phyloP scores from a whole-genome alignment of 1,140 invertebrate species.

The Dreissena polymorpha region DNA sequence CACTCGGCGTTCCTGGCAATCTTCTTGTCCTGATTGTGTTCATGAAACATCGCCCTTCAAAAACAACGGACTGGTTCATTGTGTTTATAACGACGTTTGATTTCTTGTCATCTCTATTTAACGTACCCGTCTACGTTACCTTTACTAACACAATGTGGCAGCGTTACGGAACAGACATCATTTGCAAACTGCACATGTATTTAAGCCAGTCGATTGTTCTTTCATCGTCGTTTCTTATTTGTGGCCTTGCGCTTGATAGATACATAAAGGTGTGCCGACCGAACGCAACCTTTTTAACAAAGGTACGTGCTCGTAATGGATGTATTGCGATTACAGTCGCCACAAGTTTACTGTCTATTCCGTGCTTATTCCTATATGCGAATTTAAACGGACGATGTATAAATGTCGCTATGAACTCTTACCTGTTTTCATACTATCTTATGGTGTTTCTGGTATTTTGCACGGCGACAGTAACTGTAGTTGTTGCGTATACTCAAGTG shows the following conservation, averaged over 20 bases:
- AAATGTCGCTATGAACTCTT: not conserved
- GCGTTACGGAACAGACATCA: not conserved
- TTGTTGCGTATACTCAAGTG: not conserved
- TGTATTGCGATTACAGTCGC: not conserved
- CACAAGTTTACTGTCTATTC: not conserved
- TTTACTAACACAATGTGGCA: constrained; percentile 9
- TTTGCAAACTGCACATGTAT: constrained; percentile 28
- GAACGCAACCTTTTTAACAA: not conserved
- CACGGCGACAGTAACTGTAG: not conserved
- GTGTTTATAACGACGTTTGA: constrained; percentile 9
- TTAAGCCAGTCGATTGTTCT: constrained; percentile 16
- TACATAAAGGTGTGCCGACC: constrained; percentile 16
- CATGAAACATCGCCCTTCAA: constrained; percentile 3
- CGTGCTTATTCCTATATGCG: not conserved
- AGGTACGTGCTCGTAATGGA: not conserved
- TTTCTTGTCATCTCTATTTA: constrained; percentile 8
- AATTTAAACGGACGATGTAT: not conserved
- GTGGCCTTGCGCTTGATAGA: constrained; percentile 6
- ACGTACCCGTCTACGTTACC: constrained; percentile 13
- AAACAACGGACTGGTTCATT: constrained; percentile 16
- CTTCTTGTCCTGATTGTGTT: constrained; percentile 12
- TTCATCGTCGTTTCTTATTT: constrained; percentile 25
- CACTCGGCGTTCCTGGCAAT: constrained; percentile 6
- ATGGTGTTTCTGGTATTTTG: constrained; percentile 2
- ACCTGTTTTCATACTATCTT: not conserved